Conservation (phyloP, 2,888 invertebrate genomes). For the Phasia obesa region DNA sequence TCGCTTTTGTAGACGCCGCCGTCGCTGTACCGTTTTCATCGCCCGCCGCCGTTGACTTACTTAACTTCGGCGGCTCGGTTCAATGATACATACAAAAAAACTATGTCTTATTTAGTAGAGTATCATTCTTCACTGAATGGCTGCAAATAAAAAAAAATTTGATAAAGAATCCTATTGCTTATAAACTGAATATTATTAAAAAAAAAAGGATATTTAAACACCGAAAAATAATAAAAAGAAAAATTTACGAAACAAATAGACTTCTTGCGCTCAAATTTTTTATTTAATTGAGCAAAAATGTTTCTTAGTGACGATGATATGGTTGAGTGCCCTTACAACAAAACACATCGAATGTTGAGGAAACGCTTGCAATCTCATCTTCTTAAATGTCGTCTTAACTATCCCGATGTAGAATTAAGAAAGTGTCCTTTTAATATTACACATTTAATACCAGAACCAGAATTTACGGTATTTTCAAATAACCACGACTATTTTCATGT, state of each 20-base stretch:
- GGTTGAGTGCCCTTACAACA: conserved; percentile 85
- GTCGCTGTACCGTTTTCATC: no score
- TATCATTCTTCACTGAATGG: neutral
- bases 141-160: neutral
- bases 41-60: no score
- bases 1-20: no score
- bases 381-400: conserved; percentile 84
- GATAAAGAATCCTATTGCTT: neutral
- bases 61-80: no score
- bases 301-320: conserved; percentile 76
- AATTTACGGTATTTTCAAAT: conserved; percentile 75
- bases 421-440: conserved; percentile 85
- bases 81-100: no score
- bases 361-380: conserved; percentile 84
- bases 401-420: conserved; percentile 81
- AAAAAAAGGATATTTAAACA: neutral
- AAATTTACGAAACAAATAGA: neutral
- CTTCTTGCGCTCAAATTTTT: conserved; percentile 27
- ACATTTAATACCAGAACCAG: conserved; percentile 84
- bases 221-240: conserved; percentile 50
- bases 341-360: conserved; percentile 83
- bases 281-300: conserved; percentile 31
- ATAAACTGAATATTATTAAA: neutral
- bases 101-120: no score
- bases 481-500: neutral